Conservation (phyloP, 2,797 vertebrate species). For the Aplochiton taeniatus region DNA sequence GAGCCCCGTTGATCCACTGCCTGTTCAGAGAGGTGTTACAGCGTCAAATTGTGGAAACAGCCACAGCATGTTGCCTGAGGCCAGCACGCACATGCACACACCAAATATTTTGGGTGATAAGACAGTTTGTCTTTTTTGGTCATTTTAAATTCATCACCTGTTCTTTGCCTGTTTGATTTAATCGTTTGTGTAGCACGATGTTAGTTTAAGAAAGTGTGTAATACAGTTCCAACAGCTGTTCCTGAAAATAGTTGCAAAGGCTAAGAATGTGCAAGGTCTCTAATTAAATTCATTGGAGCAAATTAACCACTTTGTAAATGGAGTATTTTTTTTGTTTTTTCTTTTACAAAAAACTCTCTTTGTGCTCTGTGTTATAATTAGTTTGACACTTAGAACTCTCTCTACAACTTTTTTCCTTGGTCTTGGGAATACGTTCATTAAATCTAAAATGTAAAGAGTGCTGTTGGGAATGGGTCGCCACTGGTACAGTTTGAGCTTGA, state of each 20-base stretch:
- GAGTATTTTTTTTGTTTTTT: slow-evolving; percentile 7
- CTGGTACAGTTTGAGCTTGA: too few relatives aligned
- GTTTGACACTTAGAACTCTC: slow-evolving; percentile 22
- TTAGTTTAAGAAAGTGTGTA: slow-evolving; percentile 5
- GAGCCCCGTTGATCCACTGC: slow-evolving; percentile 12
- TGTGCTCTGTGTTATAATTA: slow-evolving; percentile 19
- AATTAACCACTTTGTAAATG: slow-evolving; percentile 9
- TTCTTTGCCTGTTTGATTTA: not conserved
- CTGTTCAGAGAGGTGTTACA: slow-evolving; percentile 7
- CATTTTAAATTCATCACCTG: not conserved
- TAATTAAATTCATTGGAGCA: slow-evolving; percentile 23
- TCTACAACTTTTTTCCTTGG: not conserved
- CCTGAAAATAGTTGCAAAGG: slow-evolving; percentile 19
- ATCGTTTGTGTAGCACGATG: slow-evolving; percentile 8
- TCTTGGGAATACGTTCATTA: slow-evolving; percentile 16
- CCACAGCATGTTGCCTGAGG: not conserved
- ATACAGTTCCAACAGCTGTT: slow-evolving; percentile 7
- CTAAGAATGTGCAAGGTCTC: slow-evolving; percentile 22
- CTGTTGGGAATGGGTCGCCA: not conserved
- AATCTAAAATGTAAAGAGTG: not conserved
- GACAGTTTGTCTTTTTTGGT: not conserved
- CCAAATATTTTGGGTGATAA: not conserved
- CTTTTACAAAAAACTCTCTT: slow-evolving; percentile 2
- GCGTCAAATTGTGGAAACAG: slow-evolving; percentile 6
- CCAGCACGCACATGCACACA: not conserved